These are phyloP conservation scores for Calypte anna DNA, from an alignment of 2,113 vertebrate genomes.

Conservation along the genomic window DNA sequence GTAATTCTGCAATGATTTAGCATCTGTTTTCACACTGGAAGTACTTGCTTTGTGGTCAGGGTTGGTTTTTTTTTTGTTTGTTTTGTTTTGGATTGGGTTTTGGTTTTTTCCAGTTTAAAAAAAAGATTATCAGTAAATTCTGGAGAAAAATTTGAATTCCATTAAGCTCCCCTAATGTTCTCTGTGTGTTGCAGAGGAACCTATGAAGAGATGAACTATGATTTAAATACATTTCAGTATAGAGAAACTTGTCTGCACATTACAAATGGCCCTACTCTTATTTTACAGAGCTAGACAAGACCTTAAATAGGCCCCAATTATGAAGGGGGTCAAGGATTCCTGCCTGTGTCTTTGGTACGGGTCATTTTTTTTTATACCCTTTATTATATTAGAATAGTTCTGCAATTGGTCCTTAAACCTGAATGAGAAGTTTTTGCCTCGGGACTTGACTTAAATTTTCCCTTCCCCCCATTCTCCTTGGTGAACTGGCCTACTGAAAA, in stretches of 20 bases:
- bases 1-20: conserved; percentile 60
- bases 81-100: background rate
- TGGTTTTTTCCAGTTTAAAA: background rate
- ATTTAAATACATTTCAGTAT: conserved; percentile 12
- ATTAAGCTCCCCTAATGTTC: background rate
- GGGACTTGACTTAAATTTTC: conserved; percentile 4
- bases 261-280: background rate
- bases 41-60: conserved; percentile 26
- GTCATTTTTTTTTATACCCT: background rate
- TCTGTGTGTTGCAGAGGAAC: background rate
- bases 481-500: background rate
- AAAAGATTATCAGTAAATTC: background rate
- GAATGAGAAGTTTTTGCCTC: conserved; percentile 7
- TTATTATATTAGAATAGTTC: background rate
- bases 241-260: background rate
- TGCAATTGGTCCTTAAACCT: background rate
- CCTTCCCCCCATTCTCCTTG: background rate
- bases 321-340: background rate
- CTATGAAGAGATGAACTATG: background rate
- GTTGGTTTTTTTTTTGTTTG: background rate
- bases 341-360: background rate
- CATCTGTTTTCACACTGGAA: conserved; percentile 42
- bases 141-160: background rate
- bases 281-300: background rate
- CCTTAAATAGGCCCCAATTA: background rate